These are phyloP conservation scores for Hipposideros larvatus DNA, from an alignment of 2,797 vertebrate species.

Conservation along the genomic window DNA sequence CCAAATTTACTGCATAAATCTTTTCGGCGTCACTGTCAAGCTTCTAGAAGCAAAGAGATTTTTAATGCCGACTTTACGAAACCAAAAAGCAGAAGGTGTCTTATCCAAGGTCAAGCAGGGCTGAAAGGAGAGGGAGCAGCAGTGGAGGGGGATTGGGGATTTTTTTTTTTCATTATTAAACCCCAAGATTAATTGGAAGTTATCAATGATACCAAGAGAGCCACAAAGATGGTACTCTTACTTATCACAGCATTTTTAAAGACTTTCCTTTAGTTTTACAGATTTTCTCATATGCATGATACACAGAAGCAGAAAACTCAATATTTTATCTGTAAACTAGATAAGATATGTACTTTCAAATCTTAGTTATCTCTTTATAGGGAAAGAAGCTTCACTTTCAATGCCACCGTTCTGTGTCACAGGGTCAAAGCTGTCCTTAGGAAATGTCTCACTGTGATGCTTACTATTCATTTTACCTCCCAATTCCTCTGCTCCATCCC, in stretches of 20 bases:
- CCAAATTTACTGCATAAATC: not conserved
- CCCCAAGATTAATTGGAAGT: not conserved
- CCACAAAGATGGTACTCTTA: not conserved
- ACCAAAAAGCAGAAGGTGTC: not conserved
- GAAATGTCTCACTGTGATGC: not conserved
- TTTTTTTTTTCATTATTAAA: not conserved
- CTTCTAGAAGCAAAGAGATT: conserved; percentile 12
- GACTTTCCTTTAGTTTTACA: not conserved
- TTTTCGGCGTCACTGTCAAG: not conserved
- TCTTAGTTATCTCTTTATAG: not conserved
- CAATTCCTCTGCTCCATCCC: not conserved
- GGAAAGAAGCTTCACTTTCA: not conserved
- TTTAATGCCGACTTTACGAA: conserved; percentile 47
- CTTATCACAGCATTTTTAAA: not conserved
- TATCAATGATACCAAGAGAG: not conserved
- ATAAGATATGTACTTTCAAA: not conserved
- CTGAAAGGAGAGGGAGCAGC: not conserved
- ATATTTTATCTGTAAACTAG: not conserved
- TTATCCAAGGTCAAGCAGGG: not conserved
- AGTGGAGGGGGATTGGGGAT: rapidly evolving
- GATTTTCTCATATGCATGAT: not conserved
- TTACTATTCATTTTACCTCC: not conserved
- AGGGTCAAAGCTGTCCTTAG: not conserved
- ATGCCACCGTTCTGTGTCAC: not conserved
- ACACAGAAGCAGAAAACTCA: not conserved